Conservation (phyloP, 2,797 vertebrate species). For the Gadopsis bispinosus region DNA sequence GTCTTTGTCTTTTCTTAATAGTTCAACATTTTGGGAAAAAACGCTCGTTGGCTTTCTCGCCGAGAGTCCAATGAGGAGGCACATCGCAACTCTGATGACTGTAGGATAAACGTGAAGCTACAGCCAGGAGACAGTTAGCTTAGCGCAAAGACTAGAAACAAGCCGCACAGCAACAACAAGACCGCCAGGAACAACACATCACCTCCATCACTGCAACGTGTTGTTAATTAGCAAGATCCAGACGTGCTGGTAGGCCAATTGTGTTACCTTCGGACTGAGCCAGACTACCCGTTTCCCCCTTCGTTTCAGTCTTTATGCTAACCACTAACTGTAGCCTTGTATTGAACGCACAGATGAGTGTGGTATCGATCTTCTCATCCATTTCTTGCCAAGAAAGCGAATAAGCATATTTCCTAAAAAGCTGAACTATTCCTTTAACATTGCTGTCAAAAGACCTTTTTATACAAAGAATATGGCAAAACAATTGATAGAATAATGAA, state of each 20-base stretch:
- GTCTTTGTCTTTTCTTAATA: neutral
- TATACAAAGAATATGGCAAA: neutral
- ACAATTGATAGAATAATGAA: neutral
- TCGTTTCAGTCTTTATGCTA: neutral
- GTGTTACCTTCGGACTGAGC: neutral
- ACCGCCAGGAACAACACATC: neutral
- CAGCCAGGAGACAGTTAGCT: neutral
- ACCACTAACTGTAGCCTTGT: neutral
- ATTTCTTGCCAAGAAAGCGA: too few species aligned
- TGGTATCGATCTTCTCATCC: neutral
- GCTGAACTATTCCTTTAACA: neutral
- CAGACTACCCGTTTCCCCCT: neutral
- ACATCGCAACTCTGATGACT: neutral
- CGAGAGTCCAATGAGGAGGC: neutral
- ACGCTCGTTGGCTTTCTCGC: neutral
- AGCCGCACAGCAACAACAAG: neutral
- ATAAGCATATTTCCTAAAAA: neutral
- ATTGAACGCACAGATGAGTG: neutral
- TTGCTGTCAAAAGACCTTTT: neutral
- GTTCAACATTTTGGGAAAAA: slow-evolving; percentile 9
- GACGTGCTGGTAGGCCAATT: neutral
- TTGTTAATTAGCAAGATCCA: neutral
- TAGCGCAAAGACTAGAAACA: neutral
- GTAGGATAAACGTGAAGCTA: neutral
- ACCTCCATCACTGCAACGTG: too few species aligned